Evolutionary conservation across 1,140 invertebrate species (phyloP).

Genomic region (Colletes gigas): DNA sequence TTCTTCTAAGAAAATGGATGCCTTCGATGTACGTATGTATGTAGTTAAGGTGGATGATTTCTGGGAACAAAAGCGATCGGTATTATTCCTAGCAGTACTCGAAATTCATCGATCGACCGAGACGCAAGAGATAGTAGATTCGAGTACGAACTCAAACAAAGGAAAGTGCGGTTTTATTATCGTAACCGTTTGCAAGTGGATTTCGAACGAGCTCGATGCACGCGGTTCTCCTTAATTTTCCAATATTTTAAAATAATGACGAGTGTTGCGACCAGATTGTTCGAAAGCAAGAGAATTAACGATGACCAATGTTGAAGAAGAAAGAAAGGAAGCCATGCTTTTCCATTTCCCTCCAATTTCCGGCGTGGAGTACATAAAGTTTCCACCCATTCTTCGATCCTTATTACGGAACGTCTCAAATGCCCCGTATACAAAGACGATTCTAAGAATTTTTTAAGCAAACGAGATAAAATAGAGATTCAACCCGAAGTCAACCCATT

Average conservation of each 20-base stretch:
- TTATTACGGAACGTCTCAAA: no score
- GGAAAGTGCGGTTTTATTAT: neutral
- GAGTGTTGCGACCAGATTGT: no score
- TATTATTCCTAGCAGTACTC: neutral
- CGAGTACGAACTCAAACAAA: neutral
- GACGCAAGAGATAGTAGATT: neutral
- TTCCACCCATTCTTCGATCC: neutral
- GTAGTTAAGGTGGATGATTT: no score
- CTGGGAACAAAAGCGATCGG: neutral
- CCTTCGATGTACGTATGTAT: no score
- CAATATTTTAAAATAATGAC: no score
- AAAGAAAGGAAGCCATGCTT: neutral
- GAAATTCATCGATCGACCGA: neutral
- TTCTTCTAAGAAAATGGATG: no score
- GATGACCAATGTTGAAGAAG: neutral
- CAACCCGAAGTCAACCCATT: no score
- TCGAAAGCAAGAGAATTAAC: neutral
- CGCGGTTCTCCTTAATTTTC: no score
- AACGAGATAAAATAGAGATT: no score
- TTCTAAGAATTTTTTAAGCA: no score
- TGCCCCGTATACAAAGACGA: no score
- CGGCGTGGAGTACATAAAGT: neutral
- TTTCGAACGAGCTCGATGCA: neutral
- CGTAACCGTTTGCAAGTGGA: neutral
- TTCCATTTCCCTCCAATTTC: constrained; percentile 24